phyloP scores from a whole-genome alignment of 2,888 invertebrate species.

The Acanthosepion esculentum region DNA sequence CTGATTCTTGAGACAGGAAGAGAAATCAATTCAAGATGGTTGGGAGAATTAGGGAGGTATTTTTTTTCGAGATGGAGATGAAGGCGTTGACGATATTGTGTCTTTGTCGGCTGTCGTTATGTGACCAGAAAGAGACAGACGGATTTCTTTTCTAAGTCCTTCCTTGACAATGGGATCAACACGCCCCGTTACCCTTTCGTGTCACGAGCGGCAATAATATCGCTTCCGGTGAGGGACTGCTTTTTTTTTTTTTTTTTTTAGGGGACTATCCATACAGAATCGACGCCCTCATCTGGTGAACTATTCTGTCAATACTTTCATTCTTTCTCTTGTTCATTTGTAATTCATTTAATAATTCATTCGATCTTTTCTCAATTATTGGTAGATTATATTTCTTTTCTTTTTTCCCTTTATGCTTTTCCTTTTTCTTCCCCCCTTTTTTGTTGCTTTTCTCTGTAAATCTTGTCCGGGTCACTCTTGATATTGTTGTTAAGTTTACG shows the following conservation, averaged over 20 bases:
- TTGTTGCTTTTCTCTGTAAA: neutral
- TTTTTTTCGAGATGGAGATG: neutral
- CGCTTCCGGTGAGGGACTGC: neutral
- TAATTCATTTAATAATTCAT: neutral
- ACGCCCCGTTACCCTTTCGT: neutral
- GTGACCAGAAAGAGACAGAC: neutral
- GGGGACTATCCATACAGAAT: neutral
- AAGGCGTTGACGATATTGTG: neutral
- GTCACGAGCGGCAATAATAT: neutral
- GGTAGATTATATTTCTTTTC: neutral
- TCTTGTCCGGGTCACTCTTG: neutral
- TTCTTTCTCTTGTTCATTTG: neutral
- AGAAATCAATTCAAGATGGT: neutral
- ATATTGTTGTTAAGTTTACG: neutral
- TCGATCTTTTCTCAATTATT: neutral
- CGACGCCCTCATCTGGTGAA: neutral
- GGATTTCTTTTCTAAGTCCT: neutral
- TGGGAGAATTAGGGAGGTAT: neutral
- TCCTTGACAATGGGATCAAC: neutral
- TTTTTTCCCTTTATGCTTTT: neutral
- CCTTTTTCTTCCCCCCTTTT: neutral
- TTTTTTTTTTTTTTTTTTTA: neutral
- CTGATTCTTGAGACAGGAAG: slow-evolving; percentile 33
- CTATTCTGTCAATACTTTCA: neutral
- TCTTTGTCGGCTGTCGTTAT: slow-evolving; percentile 21